Evolutionary conservation across 2,888 invertebrate species (phyloP).

Genomic region (Netelia inedita): DNA sequence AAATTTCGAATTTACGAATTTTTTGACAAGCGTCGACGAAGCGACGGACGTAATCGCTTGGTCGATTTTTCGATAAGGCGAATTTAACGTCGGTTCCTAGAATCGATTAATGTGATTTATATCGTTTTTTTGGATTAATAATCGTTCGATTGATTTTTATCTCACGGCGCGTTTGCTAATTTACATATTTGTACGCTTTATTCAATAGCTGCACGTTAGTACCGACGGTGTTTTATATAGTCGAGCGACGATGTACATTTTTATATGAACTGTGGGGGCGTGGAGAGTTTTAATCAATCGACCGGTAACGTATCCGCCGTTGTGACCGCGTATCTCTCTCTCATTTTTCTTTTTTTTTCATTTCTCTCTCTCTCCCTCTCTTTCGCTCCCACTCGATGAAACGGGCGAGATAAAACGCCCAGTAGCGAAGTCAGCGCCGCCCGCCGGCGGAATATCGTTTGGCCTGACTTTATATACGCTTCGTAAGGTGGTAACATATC

Average conservation of each 20-base stretch:
- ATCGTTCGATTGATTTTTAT: constrained; percentile 69
- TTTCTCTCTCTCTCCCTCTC: constrained; percentile 3
- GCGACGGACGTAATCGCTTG: no score
- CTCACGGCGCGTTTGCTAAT: constrained; percentile 71
- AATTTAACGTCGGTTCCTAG: not conserved
- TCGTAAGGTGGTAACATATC: constrained; percentile 66
- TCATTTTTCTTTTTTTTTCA: not conserved
- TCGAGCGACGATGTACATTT: not conserved
- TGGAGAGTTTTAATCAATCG: constrained; percentile 64
- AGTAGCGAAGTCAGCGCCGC: constrained; percentile 31
- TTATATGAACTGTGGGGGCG: constrained; percentile 35
- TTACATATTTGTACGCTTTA: constrained; percentile 71
- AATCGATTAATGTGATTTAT: not conserved
- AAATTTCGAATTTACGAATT: not conserved
- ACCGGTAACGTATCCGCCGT: constrained; percentile 34
- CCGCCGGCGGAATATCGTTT: constrained; percentile 27
- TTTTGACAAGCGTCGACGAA: not conserved
- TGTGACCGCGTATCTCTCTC: constrained; percentile 8
- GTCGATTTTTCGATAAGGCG: not conserved
- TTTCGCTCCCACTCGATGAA: constrained; percentile 47
- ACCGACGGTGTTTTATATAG: not conserved
- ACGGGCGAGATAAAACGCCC: constrained; percentile 55
- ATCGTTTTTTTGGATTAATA: constrained; percentile 58
- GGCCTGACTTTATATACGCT: constrained; percentile 56
- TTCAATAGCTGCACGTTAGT: not conserved